phyloP scores from a whole-genome alignment of 2,888 invertebrate species.

The Tuberolachnus salignus region DNA sequence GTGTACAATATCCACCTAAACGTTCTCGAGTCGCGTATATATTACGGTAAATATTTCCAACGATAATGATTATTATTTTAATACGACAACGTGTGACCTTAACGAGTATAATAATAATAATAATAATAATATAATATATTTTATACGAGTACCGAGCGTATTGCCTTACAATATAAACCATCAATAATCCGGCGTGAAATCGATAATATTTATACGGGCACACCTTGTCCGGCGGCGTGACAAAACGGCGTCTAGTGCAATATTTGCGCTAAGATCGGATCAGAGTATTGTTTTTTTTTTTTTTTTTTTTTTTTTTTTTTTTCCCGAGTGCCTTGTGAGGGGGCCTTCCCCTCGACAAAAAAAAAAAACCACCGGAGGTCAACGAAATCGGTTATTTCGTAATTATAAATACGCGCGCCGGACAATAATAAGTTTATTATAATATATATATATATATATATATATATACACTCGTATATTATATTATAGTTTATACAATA shows the following conservation, averaged over 20 bases:
- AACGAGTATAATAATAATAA: too few species aligned
- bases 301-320: too few species aligned
- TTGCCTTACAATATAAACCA: conserved; percentile 1
- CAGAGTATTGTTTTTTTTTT: conserved; percentile 12
- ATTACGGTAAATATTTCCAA: too few species aligned
- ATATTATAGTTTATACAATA: conserved; percentile 17
- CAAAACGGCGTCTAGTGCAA: conserved; percentile 44
- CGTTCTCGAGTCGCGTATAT: too few species aligned
- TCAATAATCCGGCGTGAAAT: conserved; percentile 50
- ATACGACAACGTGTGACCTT: conserved; percentile 15
- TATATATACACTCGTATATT: not conserved
- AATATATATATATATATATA: not conserved
- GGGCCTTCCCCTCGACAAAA: too few species aligned
- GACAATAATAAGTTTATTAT: conserved; percentile 13
- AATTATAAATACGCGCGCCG: conserved; percentile 21
- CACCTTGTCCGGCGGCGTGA: conserved; percentile 38
- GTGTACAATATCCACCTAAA: too few species aligned
- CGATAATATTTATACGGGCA: conserved; percentile 45
- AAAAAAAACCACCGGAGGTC: conserved; percentile 18
- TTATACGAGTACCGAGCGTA: too few species aligned
- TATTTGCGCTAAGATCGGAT: conserved; percentile 25
- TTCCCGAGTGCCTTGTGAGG: too few species aligned
- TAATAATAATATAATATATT: not conserved
- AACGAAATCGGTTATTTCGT: conserved; percentile 11
- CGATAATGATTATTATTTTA: not conserved